Percentiles rank a stretch among this genome's conserved stretches.
Conservation (phyloP, 2,113 vertebrate genomes). For the Corydoras maculifer region DNA sequence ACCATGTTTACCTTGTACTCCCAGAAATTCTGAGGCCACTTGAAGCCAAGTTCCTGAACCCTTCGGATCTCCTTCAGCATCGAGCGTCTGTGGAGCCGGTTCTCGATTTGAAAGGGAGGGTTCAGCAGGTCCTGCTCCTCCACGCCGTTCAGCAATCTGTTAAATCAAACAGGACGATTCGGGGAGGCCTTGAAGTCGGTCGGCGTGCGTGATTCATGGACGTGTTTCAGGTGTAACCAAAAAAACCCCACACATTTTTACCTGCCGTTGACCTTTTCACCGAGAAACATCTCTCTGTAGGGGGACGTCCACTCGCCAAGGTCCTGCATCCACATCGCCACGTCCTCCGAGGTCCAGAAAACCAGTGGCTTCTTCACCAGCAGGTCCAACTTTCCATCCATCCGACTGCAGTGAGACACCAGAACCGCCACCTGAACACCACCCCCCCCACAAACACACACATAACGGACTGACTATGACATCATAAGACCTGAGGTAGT, state of each 20-base stretch:
- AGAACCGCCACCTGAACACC: slow-evolving; percentile 76
- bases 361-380: slow-evolving; percentile 81
- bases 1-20: slow-evolving; percentile 79
- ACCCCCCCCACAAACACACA: slow-evolving; percentile 10
- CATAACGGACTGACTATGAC: background rate
- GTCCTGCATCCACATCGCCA: slow-evolving; percentile 81
- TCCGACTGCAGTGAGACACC: slow-evolving; percentile 83
- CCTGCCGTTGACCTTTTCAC: slow-evolving; percentile 88
- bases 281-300: slow-evolving; percentile 77
- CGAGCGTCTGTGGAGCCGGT: slow-evolving; percentile 75
- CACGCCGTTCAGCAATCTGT: slow-evolving; percentile 79
- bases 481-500: too few relatives aligned
- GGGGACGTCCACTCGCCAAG: slow-evolving; percentile 82
- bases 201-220: too few relatives aligned
- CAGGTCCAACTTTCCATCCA: slow-evolving; percentile 73
- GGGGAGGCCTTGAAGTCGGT: too few relatives aligned
- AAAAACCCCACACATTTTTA: slow-evolving; percentile 45
- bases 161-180: slow-evolving; percentile 5
- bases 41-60: slow-evolving; percentile 75
- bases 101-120: slow-evolving; percentile 74
- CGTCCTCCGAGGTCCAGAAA: slow-evolving; percentile 82
- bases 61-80: slow-evolving; percentile 76
- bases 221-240: too few relatives aligned
- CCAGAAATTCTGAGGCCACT: slow-evolving; percentile 90
- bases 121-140: slow-evolving; percentile 80